Base-by-base conservation (phyloP, 2,888 invertebrate genomes). In the Dolichopus griseipennis region DNA sequence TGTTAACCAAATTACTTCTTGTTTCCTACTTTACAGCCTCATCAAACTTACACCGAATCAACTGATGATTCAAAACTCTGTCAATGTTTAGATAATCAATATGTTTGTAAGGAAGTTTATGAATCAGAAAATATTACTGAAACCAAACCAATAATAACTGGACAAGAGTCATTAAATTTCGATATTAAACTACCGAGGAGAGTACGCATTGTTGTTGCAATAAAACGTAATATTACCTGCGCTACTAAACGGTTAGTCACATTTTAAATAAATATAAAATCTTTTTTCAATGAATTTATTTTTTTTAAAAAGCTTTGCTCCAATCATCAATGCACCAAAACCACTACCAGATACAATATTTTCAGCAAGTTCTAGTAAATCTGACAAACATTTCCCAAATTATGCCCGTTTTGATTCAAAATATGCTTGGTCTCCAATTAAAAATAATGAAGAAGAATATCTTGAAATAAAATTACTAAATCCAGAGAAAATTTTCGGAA, bases 51-150 rank as follows among this genome's bases (percentile, higher is more conserved):
- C 3, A 74, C 79, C 18, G 86, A 87, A 73, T 82, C 83, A 1
- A 65, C 75, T 0, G 75, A 73, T 1, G 86, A 86, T 0, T 91
- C 91, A 75, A 85, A 87, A 74, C 83, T 86, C 18, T 95, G 94
- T 75, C 93, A 93, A 73, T 95, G 95, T 74, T 82, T 91, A 9
- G 85, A 90, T 75, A 93, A 94, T 79, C 84, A 84, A 27, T 86
- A 90, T 69, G 85, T 87, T 65, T 94, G 94, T 69, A 72, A 78
- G 20, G 72, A 75, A 5, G 70, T 69, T 1, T 68, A 71, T 0
- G 71, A 71, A 52, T n/a, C 67, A 6, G 21, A 1, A n/a, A 67
- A 6, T 64, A 77, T 77, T 68, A 71, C 73, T 71, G 69, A 70
- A 6, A 12, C n/a, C 10, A 20, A 6, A 34, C 64, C 27, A 18